Evolutionary conservation across 2,113 vertebrate genomes (phyloP).

Genomic region (Sprattus sprattus): DNA sequence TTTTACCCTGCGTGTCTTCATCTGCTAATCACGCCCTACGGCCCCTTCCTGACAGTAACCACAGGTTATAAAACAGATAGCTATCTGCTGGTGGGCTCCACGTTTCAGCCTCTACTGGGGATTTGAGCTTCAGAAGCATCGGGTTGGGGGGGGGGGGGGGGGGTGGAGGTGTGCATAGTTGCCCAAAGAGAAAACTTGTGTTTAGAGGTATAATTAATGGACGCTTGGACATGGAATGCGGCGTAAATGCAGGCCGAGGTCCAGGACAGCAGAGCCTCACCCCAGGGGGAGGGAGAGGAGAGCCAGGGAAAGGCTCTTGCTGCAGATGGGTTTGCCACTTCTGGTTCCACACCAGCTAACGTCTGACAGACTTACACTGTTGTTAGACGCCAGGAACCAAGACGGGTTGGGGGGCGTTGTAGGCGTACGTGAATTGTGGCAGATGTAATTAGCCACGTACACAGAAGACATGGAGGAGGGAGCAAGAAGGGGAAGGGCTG

Average conservation of each 20-base stretch:
- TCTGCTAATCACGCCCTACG: constrained; percentile 60
- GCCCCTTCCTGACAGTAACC: constrained; percentile 60
- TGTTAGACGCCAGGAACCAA: background rate
- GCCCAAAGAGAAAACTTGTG: constrained; percentile 4
- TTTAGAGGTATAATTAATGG: background rate
- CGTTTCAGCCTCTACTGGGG: background rate
- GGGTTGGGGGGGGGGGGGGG: background rate
- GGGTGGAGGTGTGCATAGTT: background rate
- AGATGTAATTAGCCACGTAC: background rate
- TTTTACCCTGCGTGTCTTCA: constrained; percentile 68
- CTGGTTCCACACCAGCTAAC: constrained; percentile 11
- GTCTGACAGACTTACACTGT: constrained; percentile 6
- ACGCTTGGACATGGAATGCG: background rate
- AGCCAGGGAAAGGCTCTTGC: background rate
- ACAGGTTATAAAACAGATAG: constrained; percentile 61
- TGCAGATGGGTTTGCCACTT: background rate
- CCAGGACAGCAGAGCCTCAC: background rate
- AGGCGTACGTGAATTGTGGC: background rate
- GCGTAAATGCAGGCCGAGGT: background rate
- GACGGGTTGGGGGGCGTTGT: background rate
- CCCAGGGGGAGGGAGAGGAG: background rate
- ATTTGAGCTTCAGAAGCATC: background rate
- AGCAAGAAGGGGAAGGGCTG: background rate
- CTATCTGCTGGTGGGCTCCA: constrained; percentile 46
- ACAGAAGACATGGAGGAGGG: background rate